Evolutionary conservation across 2,888 invertebrate genomes (phyloP), one percentile per base, ranked within the genome.

Genomic region (Lepeophtheirus nordmannii): DNA sequence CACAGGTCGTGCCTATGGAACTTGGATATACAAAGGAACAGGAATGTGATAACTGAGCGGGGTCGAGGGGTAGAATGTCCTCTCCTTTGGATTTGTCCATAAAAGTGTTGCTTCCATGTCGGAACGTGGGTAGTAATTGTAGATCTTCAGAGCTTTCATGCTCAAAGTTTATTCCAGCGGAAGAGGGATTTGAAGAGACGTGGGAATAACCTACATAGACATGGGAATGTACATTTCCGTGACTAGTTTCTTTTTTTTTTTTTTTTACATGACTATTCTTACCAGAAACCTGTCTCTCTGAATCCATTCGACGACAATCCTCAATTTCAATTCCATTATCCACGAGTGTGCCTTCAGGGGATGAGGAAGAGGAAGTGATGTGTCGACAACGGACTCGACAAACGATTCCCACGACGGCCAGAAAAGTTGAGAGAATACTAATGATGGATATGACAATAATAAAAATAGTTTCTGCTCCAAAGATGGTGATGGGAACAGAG

Each of bases 361-460:
- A 46, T 3, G 53, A 46, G 8, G 53, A 46, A 17, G 53, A 46
- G 14, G 53, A 46, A n/a, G 53, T 46, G 53, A 46, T 46, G 53
- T 46, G 53, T 60, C 60, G 60, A 38, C 60, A 60, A 17, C 39
- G 60, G 38, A 60, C 39, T 37, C 60, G 60, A 37, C 60, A 60
- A 60, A 60, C 39, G 37, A 60, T 38, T 17, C 60, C 60, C 17
- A 60, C 39, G 30, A 60, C 23, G 60, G 38, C 23, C 37, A 60
- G 8, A 17, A 60, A 23, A 60, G 38, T 60, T 8, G 38, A 60
- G 10, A 38, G 38, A 17, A 60, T 17, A n/a, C 37, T 22, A 17
- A 60, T 20, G 10, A 38, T 37, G 22, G 60, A 60, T 38, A 60
- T 38, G 30, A 60, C 39, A 30, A 60, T 60, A 14, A 60, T 60